Base-by-base conservation (phyloP, 2,888 invertebrate genomes). In the Lochmaea capreae region DNA sequence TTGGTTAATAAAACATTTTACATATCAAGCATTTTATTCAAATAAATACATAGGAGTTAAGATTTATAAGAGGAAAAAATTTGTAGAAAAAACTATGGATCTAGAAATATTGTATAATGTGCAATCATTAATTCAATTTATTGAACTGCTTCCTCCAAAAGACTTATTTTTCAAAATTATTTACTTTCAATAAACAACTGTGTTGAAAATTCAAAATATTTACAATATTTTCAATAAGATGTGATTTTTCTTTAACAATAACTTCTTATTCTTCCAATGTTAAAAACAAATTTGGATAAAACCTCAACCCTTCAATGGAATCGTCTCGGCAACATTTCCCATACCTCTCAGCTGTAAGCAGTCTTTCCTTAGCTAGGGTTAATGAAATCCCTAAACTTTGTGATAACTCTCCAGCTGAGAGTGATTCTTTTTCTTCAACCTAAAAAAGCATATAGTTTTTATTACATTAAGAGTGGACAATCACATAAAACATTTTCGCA, bases 311-410 rank as follows among this genome's bases (percentile, higher is more conserved):
- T 88, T 98, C 97, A 72, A 98, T 94, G 0, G 96, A 94, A 86
- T 99, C 98, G 88, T 99, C 99, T 72, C 99, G 90, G 85, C 98
- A 99, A 3, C 96, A 92, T 82, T 92, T 90, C 0, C 97, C 98
- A 80, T 91, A 89, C 76, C 93, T 92, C 87, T 99, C 99, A 1
- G 97, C 93, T 4, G 95, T 93, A 73, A 95, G 89, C 46, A 99
- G 89, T 69, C 96, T 91, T 87, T 99, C 98, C 79, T 95, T 95
- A 0, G 98, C 97, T 73, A 99, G 88, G 54, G 98, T 89, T 57
- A 98, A 91, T 14, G 98, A 96, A 59, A 98, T 93, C 65, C 95
- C 95, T 62, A 94, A 89, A 12, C 91, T 88, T 84, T 94, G 93
- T 3, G 98, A 95, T 71, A 99, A 88, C 87, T 97, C 96, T 84